These are phyloP conservation scores for Cyanoramphus novaezelandiae DNA, from an alignment of 2,113 vertebrate genomes.

Conservation along the genomic window DNA sequence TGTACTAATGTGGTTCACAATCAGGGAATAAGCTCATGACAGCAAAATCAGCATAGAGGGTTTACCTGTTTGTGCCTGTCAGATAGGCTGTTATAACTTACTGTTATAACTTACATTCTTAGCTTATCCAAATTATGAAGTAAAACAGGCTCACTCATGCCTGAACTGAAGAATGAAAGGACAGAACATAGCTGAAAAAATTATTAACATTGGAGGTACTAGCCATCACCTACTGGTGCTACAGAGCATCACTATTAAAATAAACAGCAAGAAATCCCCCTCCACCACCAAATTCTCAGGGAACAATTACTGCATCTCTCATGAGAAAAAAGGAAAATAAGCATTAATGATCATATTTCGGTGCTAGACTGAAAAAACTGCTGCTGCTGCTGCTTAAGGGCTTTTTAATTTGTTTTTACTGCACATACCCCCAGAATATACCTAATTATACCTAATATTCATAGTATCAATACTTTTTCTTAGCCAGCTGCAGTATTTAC, in stretches of 20 bases:
- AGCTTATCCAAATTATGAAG: background rate
- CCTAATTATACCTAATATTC: too few species aligned
- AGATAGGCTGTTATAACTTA: background rate
- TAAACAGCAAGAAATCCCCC: background rate
- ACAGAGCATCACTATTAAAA: background rate
- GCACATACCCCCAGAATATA: background rate
- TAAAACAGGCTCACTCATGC: background rate
- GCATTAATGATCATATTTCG: background rate
- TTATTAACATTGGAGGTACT: background rate
- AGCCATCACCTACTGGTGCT: background rate
- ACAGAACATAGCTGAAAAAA: background rate
- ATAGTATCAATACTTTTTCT: background rate
- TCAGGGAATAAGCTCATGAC: background rate
- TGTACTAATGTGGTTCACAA: background rate
- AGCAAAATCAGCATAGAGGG: background rate
- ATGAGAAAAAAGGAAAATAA: background rate
- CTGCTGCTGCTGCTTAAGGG: background rate
- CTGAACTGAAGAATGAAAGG: background rate
- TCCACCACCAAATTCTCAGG: background rate
- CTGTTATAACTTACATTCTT: background rate
- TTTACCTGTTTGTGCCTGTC: background rate
- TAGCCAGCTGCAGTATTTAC: background rate
- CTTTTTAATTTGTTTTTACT: background rate
- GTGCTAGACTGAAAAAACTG: background rate
- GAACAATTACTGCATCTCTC: background rate